phyloP scores from a whole-genome alignment of 2,113 vertebrate genomes.

The Semnornis frantzii region DNA sequence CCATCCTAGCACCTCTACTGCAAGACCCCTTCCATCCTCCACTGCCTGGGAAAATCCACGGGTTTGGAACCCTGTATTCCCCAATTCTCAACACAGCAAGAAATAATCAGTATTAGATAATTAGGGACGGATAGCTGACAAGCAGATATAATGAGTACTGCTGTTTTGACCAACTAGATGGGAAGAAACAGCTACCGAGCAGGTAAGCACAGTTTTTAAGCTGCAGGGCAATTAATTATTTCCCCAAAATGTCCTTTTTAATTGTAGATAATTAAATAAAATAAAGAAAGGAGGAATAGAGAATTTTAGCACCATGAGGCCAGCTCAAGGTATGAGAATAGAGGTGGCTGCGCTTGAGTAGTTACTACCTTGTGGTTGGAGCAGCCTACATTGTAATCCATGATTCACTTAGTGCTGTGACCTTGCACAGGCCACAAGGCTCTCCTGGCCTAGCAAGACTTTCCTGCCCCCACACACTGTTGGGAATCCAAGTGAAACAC shows the following conservation, averaged over 20 bases:
- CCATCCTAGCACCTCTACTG: background rate
- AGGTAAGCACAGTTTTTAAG: constrained; percentile 50
- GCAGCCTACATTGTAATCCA: constrained; percentile 17
- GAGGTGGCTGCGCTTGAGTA: background rate
- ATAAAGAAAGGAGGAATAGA: background rate
- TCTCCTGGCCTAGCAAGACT: constrained; percentile 10
- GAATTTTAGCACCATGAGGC: constrained; percentile 2
- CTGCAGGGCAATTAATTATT: constrained; percentile 55
- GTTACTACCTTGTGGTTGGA: constrained; percentile 16
- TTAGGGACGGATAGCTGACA: constrained; percentile 53
- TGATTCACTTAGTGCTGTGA: constrained; percentile 47
- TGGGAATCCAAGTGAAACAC: background rate
- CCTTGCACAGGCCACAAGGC: constrained; percentile 21
- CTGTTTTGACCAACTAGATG: constrained; percentile 38
- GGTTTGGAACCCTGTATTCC: background rate
- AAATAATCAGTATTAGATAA: constrained; percentile 38
- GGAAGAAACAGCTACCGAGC: constrained; percentile 43
- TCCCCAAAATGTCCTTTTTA: constrained; percentile 54
- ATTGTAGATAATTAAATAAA: constrained; percentile 69
- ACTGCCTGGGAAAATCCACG: background rate
- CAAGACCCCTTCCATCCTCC: background rate
- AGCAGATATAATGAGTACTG: constrained; percentile 11
- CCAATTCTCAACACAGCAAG: constrained; percentile 12
- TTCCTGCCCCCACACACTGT: constrained; percentile 19
- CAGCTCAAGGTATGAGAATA: background rate